phyloP scores from a whole-genome alignment of 2,888 invertebrate species.

The Callyntrura sp. region DNA sequence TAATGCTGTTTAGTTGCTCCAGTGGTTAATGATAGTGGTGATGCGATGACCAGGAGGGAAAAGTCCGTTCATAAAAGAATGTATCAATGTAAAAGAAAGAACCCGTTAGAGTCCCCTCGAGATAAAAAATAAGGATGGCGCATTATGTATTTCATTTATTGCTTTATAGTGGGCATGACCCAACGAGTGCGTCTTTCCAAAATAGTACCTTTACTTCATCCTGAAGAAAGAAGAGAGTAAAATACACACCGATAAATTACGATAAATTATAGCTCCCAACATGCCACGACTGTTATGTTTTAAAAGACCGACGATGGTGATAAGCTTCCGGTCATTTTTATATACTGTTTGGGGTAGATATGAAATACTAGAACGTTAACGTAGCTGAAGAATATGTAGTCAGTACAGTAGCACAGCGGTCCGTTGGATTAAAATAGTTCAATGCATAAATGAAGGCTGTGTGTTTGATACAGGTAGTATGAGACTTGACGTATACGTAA shows the following conservation, averaged over 20 bases:
- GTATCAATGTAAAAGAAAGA: conserved; percentile 38
- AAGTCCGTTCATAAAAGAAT: background rate
- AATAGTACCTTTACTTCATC: background rate
- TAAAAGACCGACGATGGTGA: conserved; percentile 40
- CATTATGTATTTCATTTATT: conserved; percentile 36
- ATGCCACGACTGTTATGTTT: background rate
- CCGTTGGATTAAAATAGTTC: background rate
- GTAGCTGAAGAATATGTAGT: background rate
- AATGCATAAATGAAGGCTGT: conserved; percentile 37
- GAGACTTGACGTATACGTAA: conserved; percentile 12
- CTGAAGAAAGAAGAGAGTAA: conserved; percentile 54
- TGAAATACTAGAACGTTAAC: background rate
- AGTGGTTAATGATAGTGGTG: conserved; percentile 15
- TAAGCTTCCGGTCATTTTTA: conserved; percentile 77
- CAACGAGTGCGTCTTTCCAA: conserved; percentile 22
- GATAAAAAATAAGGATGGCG: conserved; percentile 43
- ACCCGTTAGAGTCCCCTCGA: conserved; percentile 76
- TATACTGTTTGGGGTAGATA: conserved; percentile 38
- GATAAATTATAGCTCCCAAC: conserved; percentile 69
- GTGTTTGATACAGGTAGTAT: conserved; percentile 1
- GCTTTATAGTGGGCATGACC: conserved; percentile 44
- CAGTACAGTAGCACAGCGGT: background rate
- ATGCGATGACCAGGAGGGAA: conserved; percentile 59
- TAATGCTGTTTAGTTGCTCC: conserved; percentile 46
- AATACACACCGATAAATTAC: conserved; percentile 73